Evolutionary conservation across 2,113 vertebrate genomes (phyloP).

Genomic region (Athene cunicularia): DNA sequence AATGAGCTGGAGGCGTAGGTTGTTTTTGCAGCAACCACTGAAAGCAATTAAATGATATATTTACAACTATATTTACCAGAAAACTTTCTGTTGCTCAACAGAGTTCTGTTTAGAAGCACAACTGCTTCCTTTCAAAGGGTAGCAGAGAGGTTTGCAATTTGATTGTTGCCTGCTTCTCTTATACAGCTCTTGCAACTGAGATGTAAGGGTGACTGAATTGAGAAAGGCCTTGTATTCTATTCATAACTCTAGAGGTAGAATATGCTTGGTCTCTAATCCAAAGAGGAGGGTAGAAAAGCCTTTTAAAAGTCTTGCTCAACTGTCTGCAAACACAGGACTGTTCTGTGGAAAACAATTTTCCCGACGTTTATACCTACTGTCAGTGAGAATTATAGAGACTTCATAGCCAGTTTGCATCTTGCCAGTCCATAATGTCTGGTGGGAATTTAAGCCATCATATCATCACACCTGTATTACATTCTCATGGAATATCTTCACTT

Average conservation of each 20-base stretch:
- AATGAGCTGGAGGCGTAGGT: not conserved
- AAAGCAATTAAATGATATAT: not conserved
- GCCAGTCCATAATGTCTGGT: not conserved
- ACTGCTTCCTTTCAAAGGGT: not conserved
- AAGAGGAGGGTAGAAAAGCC: not conserved
- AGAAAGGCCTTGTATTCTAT: not conserved
- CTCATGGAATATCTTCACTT: not conserved
- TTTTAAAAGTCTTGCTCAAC: not conserved
- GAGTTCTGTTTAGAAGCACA: not conserved
- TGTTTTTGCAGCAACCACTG: not conserved
- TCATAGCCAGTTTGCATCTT: not conserved
- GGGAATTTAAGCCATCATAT: not conserved
- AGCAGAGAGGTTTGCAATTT: not conserved
- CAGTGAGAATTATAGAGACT: not conserved
- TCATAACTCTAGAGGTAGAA: not conserved
- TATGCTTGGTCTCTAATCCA: not conserved
- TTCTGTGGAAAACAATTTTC: not conserved
- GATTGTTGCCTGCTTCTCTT: not conserved
- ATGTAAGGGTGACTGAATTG: not conserved
- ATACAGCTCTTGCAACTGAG: not conserved
- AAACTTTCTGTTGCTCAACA: not conserved
- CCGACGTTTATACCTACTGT: not conserved
- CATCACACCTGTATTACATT: not conserved
- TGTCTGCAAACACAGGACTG: not conserved
- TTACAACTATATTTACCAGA: not conserved